Conservation (phyloP, 1,140 invertebrate genomes). For the Drosophila miranda region DNA sequence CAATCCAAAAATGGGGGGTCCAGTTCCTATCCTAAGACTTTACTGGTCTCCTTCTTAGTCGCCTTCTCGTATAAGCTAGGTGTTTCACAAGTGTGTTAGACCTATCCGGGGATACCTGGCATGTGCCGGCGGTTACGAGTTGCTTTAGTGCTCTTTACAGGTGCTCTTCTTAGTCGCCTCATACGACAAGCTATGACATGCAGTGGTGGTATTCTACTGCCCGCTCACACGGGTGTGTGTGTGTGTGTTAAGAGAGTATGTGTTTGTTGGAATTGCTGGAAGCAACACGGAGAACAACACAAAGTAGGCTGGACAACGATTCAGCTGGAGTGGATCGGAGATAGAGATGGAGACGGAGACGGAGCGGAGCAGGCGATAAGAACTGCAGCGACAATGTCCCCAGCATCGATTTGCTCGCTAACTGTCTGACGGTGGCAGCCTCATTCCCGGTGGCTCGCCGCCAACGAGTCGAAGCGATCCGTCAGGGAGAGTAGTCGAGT, state of each 20-base stretch:
- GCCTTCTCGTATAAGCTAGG: no score
- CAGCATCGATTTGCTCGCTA: slow-evolving; percentile 70
- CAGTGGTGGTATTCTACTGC: no score
- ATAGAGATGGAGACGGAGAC: slow-evolving; percentile 2
- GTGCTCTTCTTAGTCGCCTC: no score
- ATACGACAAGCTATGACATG: no score
- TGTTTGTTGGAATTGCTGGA: slow-evolving; percentile 49
- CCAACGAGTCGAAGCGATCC: slow-evolving; percentile 45
- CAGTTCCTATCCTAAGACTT: no score
- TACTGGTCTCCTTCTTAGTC: no score
- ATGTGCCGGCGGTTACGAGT: no score
- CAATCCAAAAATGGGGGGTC: no score
- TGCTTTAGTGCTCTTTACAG: no score
- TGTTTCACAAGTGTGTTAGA: no score
- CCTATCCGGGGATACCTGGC: no score
- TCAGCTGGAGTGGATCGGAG: slow-evolving; percentile 31
- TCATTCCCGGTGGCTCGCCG: neutral
- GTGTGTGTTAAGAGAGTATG: neutral
- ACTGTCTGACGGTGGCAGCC: slow-evolving; percentile 37
- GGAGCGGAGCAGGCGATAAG: slow-evolving; percentile 40
- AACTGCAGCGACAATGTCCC: slow-evolving; percentile 62
- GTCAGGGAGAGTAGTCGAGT: slow-evolving; percentile 38
- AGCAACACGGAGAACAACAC: slow-evolving; percentile 67
- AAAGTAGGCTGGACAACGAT: slow-evolving; percentile 73
- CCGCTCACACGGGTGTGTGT: no score